These are phyloP conservation scores for Mesorhabditis sp. DNA, from an alignment of 2,888 invertebrate species.

Conservation along the genomic window DNA sequence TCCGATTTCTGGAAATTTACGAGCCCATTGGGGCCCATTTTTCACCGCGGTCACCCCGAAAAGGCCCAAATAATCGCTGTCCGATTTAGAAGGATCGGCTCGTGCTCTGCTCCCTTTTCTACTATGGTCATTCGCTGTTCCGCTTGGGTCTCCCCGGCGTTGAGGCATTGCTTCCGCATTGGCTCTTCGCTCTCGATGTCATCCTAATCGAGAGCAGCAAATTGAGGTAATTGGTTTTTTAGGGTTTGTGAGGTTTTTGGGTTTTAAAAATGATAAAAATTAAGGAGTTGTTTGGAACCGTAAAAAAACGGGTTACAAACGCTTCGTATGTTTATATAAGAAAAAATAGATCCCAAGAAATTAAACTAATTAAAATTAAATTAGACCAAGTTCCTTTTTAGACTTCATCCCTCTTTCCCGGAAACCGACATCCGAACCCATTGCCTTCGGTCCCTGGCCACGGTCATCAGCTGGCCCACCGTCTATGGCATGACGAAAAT, in stretches of 20 bases:
- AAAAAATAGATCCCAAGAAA: not conserved
- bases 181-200: slow-evolving; percentile 82
- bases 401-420: slow-evolving; percentile 55
- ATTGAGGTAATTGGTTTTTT: slow-evolving; percentile 30
- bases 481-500: slow-evolving; percentile 71
- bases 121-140: slow-evolving; percentile 71
- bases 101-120: slow-evolving; percentile 54
- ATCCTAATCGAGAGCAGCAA: slow-evolving; percentile 73
- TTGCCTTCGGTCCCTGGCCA: slow-evolving; percentile 83
- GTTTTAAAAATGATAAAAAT: no score
- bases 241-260: not conserved
- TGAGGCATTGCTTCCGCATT: slow-evolving; percentile 81
- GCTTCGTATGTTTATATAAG: no score
- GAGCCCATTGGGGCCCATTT: not conserved
- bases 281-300: not conserved
- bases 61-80: not conserved
- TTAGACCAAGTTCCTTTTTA: slow-evolving; percentile 8
- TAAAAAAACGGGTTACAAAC: not conserved
- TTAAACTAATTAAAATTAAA: not conserved
- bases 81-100: slow-evolving; percentile 48
- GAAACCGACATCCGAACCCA: slow-evolving; percentile 74
- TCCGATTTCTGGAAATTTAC: not conserved
- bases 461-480: slow-evolving; percentile 84
- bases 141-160: slow-evolving; percentile 78
- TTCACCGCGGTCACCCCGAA: not conserved